phyloP scores from a whole-genome alignment of 2,113 vertebrate genomes.

The Lycaon pictus region DNA sequence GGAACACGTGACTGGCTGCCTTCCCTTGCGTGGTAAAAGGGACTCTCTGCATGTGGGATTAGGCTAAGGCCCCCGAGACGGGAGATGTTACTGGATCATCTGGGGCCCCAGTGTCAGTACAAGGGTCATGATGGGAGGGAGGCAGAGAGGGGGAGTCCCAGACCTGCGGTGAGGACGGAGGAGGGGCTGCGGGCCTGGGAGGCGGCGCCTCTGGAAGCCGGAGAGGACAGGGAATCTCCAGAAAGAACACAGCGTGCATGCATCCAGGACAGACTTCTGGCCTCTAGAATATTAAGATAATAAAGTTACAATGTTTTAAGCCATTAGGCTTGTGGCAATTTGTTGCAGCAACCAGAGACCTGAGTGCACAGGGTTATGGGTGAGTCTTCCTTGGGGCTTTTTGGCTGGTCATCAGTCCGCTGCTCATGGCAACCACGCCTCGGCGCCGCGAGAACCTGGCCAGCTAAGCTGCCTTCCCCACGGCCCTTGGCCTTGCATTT shows the following conservation, averaged over 20 bases:
- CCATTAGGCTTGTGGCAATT: neutral
- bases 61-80: neutral
- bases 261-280: fast-evolving
- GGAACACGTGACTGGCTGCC: neutral
- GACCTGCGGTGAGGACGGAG: neutral
- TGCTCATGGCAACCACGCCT: fast-evolving
- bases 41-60: neutral
- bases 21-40: neutral
- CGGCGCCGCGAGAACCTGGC: neutral
- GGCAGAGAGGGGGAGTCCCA: neutral
- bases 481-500: neutral
- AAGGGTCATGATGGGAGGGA: neutral
- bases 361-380: fast-evolving
- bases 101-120: neutral
- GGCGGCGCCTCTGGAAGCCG: fast-evolving
- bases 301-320: fast-evolving
- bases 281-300: fast-evolving
- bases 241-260: neutral
- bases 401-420: neutral
- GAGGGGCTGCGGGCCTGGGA: fast-evolving
- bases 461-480: neutral
- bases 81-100: neutral
- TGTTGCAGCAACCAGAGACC: neutral
- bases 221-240: neutral
- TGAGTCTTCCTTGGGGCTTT: neutral